Evolutionary conservation across 2,888 invertebrate genomes (phyloP).

Genomic region (Rambutsinella grinnellia): DNA sequence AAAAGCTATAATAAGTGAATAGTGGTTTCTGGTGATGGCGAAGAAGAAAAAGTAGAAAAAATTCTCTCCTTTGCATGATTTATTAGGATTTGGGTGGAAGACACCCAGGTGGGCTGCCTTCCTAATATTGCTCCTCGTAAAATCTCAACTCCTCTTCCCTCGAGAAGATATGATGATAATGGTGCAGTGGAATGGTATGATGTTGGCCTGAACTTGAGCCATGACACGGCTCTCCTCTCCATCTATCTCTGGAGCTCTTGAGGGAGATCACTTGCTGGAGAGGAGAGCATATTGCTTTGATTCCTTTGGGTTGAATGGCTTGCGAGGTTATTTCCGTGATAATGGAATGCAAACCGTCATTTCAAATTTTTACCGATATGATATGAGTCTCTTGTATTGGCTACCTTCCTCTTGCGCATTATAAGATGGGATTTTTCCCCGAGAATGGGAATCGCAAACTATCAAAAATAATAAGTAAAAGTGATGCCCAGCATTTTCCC

Average conservation of each 20-base stretch:
- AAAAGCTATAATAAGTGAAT: constrained; percentile 38
- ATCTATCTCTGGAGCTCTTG: not conserved
- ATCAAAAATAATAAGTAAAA: not conserved
- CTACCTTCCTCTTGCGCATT: no score
- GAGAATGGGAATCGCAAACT: no score
- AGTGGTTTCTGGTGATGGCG: no score
- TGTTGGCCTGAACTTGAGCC: constrained; percentile 11
- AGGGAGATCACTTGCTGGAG: no score
- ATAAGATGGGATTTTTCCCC: no score
- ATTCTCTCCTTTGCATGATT: constrained; percentile 58
- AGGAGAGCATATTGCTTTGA: constrained; percentile 28
- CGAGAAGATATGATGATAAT: constrained; percentile 27
- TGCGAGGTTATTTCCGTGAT: constrained; percentile 1
- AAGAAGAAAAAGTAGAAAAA: constrained; percentile 48
- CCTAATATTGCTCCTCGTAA: constrained; percentile 56
- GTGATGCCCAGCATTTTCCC: not conserved
- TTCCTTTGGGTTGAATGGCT: constrained; percentile 33
- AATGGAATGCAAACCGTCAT: not conserved
- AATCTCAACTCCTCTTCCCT: constrained; percentile 50
- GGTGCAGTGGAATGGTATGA: constrained; percentile 5
- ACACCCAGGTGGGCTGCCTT: constrained; percentile 56
- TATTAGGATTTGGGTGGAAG: constrained; percentile 54
- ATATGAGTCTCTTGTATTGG: no score
- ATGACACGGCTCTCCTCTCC: not conserved
- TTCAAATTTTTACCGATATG: not conserved